A percentile compares a stretch with the other conserved stretches of the same genome.
phyloP scores from a whole-genome alignment of 1,140 invertebrate genomes.

The Hyposmocoma kahamanoa region DNA sequence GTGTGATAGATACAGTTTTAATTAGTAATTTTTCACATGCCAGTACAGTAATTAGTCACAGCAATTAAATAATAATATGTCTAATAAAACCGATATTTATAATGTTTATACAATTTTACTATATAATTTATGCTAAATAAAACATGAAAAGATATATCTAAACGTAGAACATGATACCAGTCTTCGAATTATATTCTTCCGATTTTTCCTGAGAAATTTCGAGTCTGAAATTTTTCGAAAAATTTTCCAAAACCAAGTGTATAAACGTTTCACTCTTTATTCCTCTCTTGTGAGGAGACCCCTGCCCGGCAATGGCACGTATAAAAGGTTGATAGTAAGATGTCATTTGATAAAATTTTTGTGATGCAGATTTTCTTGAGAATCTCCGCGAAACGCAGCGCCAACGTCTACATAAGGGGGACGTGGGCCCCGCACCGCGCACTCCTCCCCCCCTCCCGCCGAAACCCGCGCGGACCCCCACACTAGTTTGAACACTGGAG shows the following conservation, averaged over 20 bases:
- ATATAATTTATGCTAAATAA: no score
- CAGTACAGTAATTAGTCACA: background rate
- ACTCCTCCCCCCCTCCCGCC: conserved; percentile 22
- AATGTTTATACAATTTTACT: no score
- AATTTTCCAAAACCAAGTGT: background rate
- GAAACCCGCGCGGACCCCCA: conserved; percentile 20
- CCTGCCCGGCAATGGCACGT: background rate
- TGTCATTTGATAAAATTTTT: background rate
- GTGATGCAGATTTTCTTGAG: conserved; percentile 43
- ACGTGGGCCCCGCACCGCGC: background rate
- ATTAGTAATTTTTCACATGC: background rate
- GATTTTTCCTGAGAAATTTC: background rate
- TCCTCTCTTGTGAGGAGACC: background rate
- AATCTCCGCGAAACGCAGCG: conserved; percentile 52
- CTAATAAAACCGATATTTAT: background rate
- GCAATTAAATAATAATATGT: background rate
- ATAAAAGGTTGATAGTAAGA: background rate
- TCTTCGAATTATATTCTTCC: background rate
- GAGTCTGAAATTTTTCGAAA: background rate
- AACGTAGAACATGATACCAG: no score
- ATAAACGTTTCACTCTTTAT: background rate
- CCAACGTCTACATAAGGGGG: conserved; percentile 20
- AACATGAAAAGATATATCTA: no score
- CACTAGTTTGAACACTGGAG: conserved; percentile 39
- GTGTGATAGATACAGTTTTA: background rate